These are phyloP conservation scores for Lagocephalus sceleratus DNA, from an alignment of 2,797 vertebrate genomes.

Conservation along the genomic window DNA sequence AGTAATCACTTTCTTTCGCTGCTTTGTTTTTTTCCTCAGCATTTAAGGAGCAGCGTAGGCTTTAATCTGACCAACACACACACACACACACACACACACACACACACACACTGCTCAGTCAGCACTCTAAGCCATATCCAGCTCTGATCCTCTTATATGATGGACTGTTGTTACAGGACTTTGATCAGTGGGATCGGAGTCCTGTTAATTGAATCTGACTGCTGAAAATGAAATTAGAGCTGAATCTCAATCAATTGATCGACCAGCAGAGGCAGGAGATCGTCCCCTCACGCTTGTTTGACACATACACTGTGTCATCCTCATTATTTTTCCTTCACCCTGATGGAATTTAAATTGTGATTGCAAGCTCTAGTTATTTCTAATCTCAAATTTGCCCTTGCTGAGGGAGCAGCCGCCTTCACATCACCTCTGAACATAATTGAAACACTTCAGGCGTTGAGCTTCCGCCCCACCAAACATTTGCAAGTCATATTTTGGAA, in stretches of 20 bases:
- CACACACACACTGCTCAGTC: slow-evolving; percentile 53
- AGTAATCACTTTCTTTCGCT: neutral
- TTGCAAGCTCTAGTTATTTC: no score
- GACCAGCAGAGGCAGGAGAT: neutral
- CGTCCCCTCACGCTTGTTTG: no score
- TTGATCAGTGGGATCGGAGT: slow-evolving; percentile 42
- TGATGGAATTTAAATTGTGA: no score
- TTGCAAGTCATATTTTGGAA: no score
- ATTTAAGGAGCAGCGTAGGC: slow-evolving; percentile 30
- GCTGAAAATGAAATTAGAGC: slow-evolving; percentile 24
- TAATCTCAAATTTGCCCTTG: no score
- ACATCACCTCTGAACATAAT: no score
- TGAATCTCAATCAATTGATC: slow-evolving; percentile 23
- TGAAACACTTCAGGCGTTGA: no score
- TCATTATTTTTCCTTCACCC: no score
- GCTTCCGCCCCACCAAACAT: no score
- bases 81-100: slow-evolving; percentile 1
- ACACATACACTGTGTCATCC: no score
- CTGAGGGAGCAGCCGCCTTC: no score
- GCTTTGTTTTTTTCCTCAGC: slow-evolving; percentile 26
- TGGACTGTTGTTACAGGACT: slow-evolving; percentile 38
- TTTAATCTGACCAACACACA: slow-evolving; percentile 23
- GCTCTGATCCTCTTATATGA: slow-evolving; percentile 78
- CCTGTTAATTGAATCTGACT: slow-evolving; percentile 21
- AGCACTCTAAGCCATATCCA: slow-evolving; percentile 67